Conservation (phyloP, 2,113 vertebrate genomes). For the Formicarius rufipectus region DNA sequence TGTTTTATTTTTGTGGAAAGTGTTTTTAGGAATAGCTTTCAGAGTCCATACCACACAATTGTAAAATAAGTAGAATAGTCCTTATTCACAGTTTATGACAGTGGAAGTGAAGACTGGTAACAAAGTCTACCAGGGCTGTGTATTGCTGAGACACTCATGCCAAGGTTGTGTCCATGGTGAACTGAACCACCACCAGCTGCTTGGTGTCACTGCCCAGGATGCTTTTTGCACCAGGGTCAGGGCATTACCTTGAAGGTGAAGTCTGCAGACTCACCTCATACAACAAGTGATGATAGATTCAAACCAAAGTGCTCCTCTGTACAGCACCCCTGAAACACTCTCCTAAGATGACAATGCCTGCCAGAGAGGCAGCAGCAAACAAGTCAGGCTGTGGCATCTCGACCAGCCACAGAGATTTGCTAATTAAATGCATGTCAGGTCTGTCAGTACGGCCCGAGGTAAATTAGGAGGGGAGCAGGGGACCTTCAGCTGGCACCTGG, state of each 20-base stretch:
- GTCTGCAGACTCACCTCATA: rapidly evolving
- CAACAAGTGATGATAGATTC: neutral
- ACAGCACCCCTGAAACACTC: neutral
- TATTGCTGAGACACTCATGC: neutral
- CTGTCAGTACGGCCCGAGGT: neutral
- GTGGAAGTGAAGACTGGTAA: neutral
- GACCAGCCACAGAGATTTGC: neutral
- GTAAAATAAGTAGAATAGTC: neutral
- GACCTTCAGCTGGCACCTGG: neutral
- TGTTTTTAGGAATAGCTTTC: neutral
- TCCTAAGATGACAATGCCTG: neutral
- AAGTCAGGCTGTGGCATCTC: neutral
- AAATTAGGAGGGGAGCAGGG: neutral
- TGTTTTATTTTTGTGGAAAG: neutral
- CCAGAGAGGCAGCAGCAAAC: neutral
- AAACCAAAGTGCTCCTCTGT: neutral
- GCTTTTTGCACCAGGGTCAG: neutral
- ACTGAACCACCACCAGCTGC: neutral
- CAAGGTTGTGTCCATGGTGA: neutral
- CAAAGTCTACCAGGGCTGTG: neutral
- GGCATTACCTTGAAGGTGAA: neutral
- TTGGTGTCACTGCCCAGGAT: neutral
- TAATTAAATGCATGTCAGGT: neutral
- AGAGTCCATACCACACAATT: neutral
- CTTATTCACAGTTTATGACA: neutral